Percentiles rank a stretch among this genome's conserved stretches.
These are phyloP conservation scores for Mamestra configurata DNA, from an alignment of 1,140 invertebrate genomes.

Conservation along the genomic window DNA sequence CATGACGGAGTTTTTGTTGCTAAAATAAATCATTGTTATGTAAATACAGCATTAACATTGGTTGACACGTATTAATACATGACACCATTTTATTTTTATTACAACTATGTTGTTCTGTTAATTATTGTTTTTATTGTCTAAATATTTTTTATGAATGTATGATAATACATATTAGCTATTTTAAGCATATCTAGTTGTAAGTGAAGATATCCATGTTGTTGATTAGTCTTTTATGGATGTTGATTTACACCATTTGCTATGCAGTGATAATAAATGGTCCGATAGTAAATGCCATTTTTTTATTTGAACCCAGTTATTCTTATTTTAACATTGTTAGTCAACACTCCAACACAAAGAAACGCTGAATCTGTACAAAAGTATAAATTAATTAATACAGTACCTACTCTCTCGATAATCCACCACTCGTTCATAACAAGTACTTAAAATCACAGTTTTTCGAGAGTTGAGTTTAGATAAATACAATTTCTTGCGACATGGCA, in stretches of 20 bases:
- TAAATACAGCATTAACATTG: conserved; percentile 75
- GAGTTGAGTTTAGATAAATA: too few relatives aligned
- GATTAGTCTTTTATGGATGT: conserved; percentile 86
- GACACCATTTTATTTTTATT: conserved; percentile 81
- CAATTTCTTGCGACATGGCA: too few relatives aligned
- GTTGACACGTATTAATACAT: conserved; percentile 76
- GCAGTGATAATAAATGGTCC: conserved; percentile 86
- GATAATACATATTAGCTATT: conserved; percentile 73
- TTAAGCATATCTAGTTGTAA: conserved; percentile 75
- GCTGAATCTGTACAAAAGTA: too few relatives aligned
- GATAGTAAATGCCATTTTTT: conserved; percentile 64
- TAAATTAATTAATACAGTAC: too few relatives aligned
- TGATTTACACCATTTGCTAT: conserved; percentile 86
- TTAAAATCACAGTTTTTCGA: too few relatives aligned
- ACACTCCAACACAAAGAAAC: too few relatives aligned
- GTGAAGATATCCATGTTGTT: conserved; percentile 86
- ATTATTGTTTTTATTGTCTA: conserved; percentile 84
- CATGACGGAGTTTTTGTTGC: conserved; percentile 71
- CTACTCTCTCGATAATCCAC: too few relatives aligned
- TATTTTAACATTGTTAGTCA: too few relatives aligned
- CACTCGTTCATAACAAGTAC: too few relatives aligned
- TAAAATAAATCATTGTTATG: conserved; percentile 72
- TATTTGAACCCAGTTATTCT: conserved; percentile 9
- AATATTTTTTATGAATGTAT: conserved; percentile 80
- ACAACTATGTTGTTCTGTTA: conserved; percentile 83